Conservation (phyloP, 2,888 invertebrate species). For the Chaitophorus viminalis region DNA sequence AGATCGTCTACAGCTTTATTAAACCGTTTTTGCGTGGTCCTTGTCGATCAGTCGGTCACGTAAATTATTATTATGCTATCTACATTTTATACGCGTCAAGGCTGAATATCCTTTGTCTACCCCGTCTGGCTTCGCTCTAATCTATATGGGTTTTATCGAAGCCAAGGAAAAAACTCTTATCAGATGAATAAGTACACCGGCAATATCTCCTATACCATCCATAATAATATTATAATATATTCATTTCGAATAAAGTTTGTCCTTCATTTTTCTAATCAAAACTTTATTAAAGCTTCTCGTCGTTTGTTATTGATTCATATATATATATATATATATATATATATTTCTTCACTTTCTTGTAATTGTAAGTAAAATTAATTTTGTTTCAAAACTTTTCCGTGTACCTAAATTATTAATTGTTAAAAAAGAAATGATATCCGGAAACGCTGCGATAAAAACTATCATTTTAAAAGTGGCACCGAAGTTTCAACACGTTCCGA, state of each 20-base stretch:
- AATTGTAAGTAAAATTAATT: conserved; percentile 45
- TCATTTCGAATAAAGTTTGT: background rate
- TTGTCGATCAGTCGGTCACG: too few relatives aligned
- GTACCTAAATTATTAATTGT: conserved; percentile 22
- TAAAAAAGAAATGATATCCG: background rate
- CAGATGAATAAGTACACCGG: background rate
- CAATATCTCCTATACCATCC: background rate
- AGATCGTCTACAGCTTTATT: conserved; percentile 23
- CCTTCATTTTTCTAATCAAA: conserved; percentile 13
- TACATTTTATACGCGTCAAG: background rate
- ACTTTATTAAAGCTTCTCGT: conserved; percentile 15
- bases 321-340: too few relatives aligned
- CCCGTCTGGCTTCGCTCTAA: too few relatives aligned
- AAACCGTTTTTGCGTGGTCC: conserved; percentile 41
- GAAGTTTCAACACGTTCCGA: too few relatives aligned
- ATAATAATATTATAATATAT: too few relatives aligned
- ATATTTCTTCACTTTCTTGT: background rate
- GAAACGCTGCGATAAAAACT: too few relatives aligned
- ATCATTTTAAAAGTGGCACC: too few relatives aligned
- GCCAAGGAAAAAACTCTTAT: background rate
- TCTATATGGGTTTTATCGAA: background rate
- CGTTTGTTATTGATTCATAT: background rate
- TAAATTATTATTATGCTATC: conserved; percentile 3
- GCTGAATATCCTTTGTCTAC: background rate
- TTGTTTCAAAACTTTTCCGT: conserved; percentile 20